A percentile compares a stretch with the other conserved stretches of the same genome.
Conservation (phyloP, 2,888 invertebrate species). For the Exocentrus adspersus region DNA sequence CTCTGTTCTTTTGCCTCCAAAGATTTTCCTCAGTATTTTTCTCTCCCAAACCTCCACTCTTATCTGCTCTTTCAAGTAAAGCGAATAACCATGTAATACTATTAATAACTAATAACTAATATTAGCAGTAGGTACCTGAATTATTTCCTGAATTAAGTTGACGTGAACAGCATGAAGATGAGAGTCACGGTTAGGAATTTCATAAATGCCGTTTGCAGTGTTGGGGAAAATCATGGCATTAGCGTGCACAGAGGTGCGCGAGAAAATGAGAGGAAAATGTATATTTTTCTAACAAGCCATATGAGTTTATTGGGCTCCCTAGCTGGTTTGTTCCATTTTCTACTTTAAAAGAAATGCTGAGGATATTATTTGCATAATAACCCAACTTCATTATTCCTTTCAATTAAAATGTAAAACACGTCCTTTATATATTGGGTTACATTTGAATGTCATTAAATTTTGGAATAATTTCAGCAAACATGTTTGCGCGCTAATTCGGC, state of each 20-base stretch:
- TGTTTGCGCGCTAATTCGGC: slow-evolving; percentile 6
- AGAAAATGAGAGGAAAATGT: background rate
- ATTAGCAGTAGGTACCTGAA: no score
- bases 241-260: background rate
- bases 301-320: background rate
- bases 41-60: no score
- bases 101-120: no score
- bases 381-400: slow-evolving; percentile 20
- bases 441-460: slow-evolving; percentile 19
- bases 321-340: slow-evolving; percentile 1
- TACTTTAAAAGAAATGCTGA: slow-evolving; percentile 7
- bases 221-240: no score
- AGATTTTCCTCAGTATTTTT: no score
- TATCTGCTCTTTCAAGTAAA: no score
- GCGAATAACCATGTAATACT: no score
- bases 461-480: slow-evolving; percentile 10
- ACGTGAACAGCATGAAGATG: no score
- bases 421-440: slow-evolving; percentile 21
- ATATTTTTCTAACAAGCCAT: background rate
- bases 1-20: no score
- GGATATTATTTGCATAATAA: slow-evolving; percentile 18
- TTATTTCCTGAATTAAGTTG: no score
- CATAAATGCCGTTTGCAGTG: no score
- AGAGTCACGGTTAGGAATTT: no score
- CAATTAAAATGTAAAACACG: slow-evolving; percentile 26